Conservation (phyloP, 2,888 invertebrate genomes). For the Lasioglossum vierecki region DNA sequence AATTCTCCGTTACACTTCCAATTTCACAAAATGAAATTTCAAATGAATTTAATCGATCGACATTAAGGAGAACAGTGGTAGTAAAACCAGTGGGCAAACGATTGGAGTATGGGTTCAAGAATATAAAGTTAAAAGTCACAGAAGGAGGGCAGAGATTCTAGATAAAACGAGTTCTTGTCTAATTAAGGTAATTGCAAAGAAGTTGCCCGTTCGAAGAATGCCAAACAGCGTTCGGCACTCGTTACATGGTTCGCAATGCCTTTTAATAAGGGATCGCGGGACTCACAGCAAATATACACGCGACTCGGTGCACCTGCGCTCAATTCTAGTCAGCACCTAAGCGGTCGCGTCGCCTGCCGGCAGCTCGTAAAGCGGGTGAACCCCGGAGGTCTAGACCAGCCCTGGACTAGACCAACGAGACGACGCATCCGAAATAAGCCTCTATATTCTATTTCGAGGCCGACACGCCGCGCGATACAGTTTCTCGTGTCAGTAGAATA, state of each 20-base stretch:
- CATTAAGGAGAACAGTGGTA: neutral
- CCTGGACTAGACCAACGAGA: constrained; percentile 76
- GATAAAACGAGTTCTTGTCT: neutral
- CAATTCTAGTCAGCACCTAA: constrained; percentile 57
- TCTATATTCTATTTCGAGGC: constrained; percentile 79
- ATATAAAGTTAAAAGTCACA: neutral
- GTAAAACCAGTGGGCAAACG: neutral
- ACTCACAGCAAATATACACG: constrained; percentile 58
- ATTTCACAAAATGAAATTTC: neutral
- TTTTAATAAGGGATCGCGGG: constrained; percentile 61
- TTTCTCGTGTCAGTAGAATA: constrained; percentile 66
- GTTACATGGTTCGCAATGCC: constrained; percentile 45
- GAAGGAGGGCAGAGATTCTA: neutral
- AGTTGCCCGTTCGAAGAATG: neutral
- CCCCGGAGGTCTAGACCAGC: constrained; percentile 79
- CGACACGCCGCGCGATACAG: constrained; percentile 71
- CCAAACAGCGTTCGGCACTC: constrained; percentile 37
- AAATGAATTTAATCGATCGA: neutral
- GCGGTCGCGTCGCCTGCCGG: constrained; percentile 65
- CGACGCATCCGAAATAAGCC: constrained; percentile 79
- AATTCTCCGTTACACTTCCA: neutral
- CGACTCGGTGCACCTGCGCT: constrained; percentile 63
- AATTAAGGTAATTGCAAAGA: constrained; percentile 3
- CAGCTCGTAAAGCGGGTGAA: constrained; percentile 75
- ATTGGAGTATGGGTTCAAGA: neutral